Evolutionary conservation across 2,888 invertebrate species (phyloP).

Genomic region (Acholoe squamosa): DNA sequence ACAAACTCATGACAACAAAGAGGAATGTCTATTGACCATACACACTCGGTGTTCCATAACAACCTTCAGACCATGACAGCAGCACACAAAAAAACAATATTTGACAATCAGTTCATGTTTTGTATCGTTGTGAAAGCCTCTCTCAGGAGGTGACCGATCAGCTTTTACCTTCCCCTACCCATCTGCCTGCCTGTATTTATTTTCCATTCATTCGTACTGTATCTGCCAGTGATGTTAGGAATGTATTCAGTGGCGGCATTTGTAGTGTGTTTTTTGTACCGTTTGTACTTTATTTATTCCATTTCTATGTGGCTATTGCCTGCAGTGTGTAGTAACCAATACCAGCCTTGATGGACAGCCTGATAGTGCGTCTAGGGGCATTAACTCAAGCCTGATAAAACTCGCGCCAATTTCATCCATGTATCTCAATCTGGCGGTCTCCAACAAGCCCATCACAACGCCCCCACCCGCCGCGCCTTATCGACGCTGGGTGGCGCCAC

Average conservation of each 20-base stretch:
- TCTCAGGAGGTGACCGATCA: neutral
- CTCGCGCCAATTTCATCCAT: neutral
- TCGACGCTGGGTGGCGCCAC: constrained; percentile 6
- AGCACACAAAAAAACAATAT: neutral
- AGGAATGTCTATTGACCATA: neutral
- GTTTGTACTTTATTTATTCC: too few species aligned
- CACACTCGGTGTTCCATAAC: neutral
- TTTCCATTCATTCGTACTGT: too few species aligned
- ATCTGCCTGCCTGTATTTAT: too few species aligned
- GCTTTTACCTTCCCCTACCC: neutral
- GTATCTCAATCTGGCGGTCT: neutral
- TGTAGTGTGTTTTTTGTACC: too few species aligned
- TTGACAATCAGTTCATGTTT: constrained; percentile 11
- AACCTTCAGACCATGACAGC: neutral
- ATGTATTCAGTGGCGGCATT: too few species aligned
- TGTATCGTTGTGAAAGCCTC: too few species aligned
- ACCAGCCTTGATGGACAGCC: neutral
- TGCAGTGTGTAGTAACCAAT: neutral
- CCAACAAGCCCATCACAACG: neutral
- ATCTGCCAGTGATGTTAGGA: too few species aligned
- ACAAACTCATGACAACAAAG: neutral
- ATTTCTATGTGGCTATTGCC: too few species aligned
- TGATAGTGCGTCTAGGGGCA: neutral
- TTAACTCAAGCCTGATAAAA: neutral
- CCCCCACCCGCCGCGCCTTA: neutral